These are phyloP conservation scores for Protonibea diacanthus DNA, from an alignment of 2,797 vertebrate genomes.

Conservation along the genomic window DNA sequence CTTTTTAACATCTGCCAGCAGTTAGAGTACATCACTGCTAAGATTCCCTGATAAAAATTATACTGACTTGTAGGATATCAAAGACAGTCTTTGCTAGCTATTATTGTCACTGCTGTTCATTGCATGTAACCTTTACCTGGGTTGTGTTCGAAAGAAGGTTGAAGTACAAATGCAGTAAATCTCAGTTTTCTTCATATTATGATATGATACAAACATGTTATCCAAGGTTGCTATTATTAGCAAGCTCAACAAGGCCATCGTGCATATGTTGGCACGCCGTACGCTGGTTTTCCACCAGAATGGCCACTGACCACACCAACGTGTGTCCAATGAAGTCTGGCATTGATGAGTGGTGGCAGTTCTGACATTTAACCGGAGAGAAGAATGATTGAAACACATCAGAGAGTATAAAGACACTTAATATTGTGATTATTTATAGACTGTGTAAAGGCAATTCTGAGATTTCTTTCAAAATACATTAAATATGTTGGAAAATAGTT, in stretches of 20 bases:
- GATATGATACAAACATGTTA: not conserved
- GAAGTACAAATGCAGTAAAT: not conserved
- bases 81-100: not conserved
- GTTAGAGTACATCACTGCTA: constrained; percentile 35
- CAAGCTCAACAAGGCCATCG: not conserved
- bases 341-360: not conserved
- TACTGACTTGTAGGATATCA: constrained; percentile 18
- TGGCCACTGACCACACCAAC: too few relatives aligned
- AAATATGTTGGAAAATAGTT: too few relatives aligned
- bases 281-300: not conserved
- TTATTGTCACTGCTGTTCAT: not conserved
- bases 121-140: not conserved
- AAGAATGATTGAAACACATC: not conserved
- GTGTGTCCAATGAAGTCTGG: too few relatives aligned
- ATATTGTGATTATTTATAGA: not conserved
- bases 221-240: not conserved
- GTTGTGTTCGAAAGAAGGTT: not conserved
- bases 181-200: not conserved
- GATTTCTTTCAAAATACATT: too few relatives aligned
- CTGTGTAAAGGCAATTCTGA: too few relatives aligned
- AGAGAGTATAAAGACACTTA: not conserved
- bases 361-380: not conserved
- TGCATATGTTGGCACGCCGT: too few relatives aligned
- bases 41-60: constrained; percentile 40
- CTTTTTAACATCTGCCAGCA: constrained; percentile 55